Conservation (phyloP, 30 jellyfish, hydroid and myxozoan species). For the Euphysa ruthae region DNA sequence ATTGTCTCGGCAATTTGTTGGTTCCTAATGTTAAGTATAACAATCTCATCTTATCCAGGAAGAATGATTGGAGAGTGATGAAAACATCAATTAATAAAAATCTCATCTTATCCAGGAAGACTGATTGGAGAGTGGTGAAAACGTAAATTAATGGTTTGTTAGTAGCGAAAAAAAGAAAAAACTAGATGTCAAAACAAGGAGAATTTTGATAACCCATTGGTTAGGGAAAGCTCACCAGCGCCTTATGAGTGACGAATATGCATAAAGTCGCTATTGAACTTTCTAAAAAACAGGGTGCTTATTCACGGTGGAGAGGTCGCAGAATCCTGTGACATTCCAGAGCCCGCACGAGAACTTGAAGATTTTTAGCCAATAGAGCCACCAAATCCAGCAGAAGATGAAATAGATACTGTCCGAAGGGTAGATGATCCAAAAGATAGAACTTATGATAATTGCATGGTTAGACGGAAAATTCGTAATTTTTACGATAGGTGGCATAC, state of each 20-base stretch:
- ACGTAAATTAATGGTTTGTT: neutral
- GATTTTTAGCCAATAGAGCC: no score
- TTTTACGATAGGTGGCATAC: slow-evolving; percentile 12
- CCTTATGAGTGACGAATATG: neutral
- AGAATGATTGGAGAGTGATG: no score
- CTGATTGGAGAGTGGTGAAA: neutral
- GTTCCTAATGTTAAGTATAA: no score
- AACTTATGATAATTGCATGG: neutral
- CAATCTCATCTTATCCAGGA: no score
- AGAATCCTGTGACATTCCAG: neutral
- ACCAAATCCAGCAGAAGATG: neutral
- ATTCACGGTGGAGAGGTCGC: neutral
- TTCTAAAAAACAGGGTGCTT: neutral
- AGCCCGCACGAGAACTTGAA: neutral
- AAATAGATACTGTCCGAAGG: neutral
- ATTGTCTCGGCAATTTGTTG: no score
- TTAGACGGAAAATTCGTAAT: neutral
- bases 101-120: no score
- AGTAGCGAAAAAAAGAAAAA: neutral
- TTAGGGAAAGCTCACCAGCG: neutral
- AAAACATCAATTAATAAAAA: no score
- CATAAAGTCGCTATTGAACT: neutral
- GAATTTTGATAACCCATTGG: neutral
- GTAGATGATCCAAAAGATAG: neutral
- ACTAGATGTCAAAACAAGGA: neutral